Conservation (phyloP, 2,888 invertebrate genomes). For the Entomobrya proxima region DNA sequence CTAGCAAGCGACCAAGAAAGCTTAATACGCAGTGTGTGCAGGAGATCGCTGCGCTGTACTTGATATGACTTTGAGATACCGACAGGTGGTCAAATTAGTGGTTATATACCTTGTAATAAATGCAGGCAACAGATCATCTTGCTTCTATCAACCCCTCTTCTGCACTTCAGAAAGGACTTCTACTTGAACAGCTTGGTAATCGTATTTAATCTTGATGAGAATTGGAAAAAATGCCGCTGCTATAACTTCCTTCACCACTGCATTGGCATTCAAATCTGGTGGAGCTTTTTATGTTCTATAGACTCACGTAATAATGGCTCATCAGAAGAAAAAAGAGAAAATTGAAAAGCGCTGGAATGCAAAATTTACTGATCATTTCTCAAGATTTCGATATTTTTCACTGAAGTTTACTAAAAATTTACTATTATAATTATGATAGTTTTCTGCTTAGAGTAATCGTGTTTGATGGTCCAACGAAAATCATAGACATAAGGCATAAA, state of each 20-base stretch:
- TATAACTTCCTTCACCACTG: conserved; percentile 14
- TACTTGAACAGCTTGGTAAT: conserved; percentile 51
- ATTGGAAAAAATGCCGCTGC: conserved; percentile 3
- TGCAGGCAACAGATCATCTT: conserved; percentile 62
- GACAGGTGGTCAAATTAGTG: conserved; percentile 76
- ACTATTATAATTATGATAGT: too few species aligned
- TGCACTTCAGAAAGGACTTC: conserved; percentile 51
- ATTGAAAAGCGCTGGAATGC: too few species aligned
- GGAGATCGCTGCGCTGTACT: conserved; percentile 38
- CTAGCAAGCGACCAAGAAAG: neutral
- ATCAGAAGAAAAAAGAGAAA: too few species aligned
- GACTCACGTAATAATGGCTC: too few species aligned
- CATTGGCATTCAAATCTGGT: too few species aligned
- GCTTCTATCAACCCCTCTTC: conserved; percentile 18
- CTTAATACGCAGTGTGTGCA: conserved; percentile 14
- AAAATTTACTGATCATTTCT: too few species aligned
- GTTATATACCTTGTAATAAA: conserved; percentile 73
- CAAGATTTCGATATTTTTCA: too few species aligned
- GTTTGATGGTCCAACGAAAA: too few species aligned
- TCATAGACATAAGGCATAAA: too few species aligned
- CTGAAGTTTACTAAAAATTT: too few species aligned
- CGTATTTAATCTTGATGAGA: conserved; percentile 47
- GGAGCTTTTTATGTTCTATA: too few species aligned
- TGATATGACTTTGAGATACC: conserved; percentile 74
- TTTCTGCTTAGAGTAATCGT: too few species aligned